Conservation (phyloP, 1,140 invertebrate species). For the Dendrolimus kikuchii region DNA sequence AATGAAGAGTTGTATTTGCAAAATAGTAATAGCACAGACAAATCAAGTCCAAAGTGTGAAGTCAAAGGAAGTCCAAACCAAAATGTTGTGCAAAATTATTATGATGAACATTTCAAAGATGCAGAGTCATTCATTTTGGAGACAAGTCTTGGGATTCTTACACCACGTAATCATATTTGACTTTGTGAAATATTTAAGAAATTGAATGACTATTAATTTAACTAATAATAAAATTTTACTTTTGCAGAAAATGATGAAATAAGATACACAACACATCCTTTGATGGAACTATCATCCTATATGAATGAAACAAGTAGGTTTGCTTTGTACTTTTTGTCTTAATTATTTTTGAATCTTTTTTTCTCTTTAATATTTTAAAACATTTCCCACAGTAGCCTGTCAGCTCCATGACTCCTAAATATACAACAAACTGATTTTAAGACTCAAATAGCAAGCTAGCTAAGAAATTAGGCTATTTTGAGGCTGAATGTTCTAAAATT, state of each 20-base stretch:
- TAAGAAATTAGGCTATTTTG: no score
- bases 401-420: no score
- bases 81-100: conserved; percentile 46
- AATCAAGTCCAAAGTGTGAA: conserved; percentile 31
- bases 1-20: conserved; percentile 21
- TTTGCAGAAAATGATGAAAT: conserved; percentile 56
- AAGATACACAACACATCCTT: conserved; percentile 50
- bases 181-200: neutral
- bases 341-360: no score
- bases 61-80: conserved; percentile 37
- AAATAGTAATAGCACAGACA: conserved; percentile 16
- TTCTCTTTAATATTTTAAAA: no score
- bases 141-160: conserved; percentile 52
- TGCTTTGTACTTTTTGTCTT: neutral
- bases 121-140: conserved; percentile 69
- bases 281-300: conserved; percentile 63
- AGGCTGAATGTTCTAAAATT: no score
- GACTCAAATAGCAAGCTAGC: no score
- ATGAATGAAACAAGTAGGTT: conserved; percentile 67
- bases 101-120: conserved; percentile 70
- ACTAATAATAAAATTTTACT: conserved; percentile 7
- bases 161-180: conserved; percentile 36
- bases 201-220: neutral
- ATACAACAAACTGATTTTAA: no score
- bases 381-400: no score